Conservation (phyloP, 2,888 invertebrate genomes). For the Tiliacea aurago region DNA sequence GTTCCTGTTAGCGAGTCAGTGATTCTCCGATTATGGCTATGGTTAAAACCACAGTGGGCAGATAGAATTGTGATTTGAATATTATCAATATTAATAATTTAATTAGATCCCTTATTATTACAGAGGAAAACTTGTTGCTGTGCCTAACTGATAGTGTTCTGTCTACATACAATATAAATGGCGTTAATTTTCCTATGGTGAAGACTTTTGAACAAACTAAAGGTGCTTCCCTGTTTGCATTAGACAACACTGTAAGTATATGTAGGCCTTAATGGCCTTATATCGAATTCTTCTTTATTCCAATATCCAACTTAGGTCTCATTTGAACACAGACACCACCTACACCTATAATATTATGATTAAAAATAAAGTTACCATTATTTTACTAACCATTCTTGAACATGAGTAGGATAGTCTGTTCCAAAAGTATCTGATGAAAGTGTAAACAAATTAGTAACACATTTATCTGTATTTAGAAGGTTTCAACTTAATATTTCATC, state of each 20-base stretch:
- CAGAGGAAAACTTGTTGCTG: slow-evolving; percentile 89
- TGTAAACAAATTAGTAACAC: too few species aligned
- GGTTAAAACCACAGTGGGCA: background rate
- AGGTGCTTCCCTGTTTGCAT: slow-evolving; percentile 97
- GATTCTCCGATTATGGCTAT: background rate
- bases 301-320: background rate
- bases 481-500: background rate
- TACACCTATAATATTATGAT: background rate
- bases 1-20: too few species aligned
- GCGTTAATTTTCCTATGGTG: slow-evolving; percentile 94
- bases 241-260: slow-evolving; percentile 92
- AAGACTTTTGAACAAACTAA: slow-evolving; percentile 94
- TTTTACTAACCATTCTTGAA: background rate
- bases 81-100: background rate
- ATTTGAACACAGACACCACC: background rate
- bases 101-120: slow-evolving; percentile 63
- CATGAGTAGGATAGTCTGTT: background rate
- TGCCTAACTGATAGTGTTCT: slow-evolving; percentile 93
- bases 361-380: background rate
- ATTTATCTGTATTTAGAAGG: too few species aligned
- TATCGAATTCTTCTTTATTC: background rate
- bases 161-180: slow-evolving; percentile 95
- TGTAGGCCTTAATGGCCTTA: background rate
- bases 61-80: background rate
- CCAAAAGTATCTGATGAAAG: background rate